phyloP scores from a whole-genome alignment of 2,888 invertebrate genomes.

The Agrotis exclamationis region DNA sequence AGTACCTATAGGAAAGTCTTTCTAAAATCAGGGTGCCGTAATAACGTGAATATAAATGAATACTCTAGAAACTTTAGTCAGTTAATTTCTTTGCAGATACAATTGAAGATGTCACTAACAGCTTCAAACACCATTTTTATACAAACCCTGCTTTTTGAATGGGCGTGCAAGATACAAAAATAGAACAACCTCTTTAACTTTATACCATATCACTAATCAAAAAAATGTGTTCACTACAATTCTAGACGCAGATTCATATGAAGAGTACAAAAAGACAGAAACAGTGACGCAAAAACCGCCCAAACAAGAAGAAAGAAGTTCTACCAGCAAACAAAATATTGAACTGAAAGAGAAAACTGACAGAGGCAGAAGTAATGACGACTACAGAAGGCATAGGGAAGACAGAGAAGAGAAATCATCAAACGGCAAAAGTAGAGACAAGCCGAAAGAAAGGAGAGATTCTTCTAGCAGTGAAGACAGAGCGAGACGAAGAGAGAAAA shows the following conservation, averaged over 20 bases:
- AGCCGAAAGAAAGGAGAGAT: conserved; percentile 65
- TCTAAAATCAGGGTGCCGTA: no score
- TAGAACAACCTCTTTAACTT: conserved; percentile 59
- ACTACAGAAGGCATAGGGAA: conserved; percentile 63
- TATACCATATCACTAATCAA: conserved; percentile 33
- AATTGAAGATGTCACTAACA: conserved; percentile 73
- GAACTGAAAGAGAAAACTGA: conserved; percentile 61
- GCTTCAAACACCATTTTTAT: conserved; percentile 70
- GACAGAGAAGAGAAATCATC: conserved; percentile 70
- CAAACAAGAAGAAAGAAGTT: conserved; percentile 73
- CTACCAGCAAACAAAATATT: conserved; percentile 70
- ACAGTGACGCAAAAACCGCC: conserved; percentile 72
- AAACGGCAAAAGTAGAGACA: conserved; percentile 70
- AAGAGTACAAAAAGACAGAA: conserved; percentile 92
- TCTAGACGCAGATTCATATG: conserved; percentile 93
- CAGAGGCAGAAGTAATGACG: conserved; percentile 52
- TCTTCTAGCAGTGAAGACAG: conserved; percentile 73
- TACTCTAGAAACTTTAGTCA: conserved; percentile 20
- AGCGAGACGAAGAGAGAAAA: conserved; percentile 67
- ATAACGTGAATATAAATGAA: conserved; percentile 3
- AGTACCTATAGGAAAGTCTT: no score
- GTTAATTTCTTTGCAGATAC: conserved; percentile 74
- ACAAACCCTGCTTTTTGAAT: conserved; percentile 63
- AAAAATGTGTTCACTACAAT: conserved; percentile 50
- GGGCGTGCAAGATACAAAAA: conserved; percentile 70